Conservation (phyloP, 1,140 invertebrate genomes). For the Diachasmimorpha longicaudata region DNA sequence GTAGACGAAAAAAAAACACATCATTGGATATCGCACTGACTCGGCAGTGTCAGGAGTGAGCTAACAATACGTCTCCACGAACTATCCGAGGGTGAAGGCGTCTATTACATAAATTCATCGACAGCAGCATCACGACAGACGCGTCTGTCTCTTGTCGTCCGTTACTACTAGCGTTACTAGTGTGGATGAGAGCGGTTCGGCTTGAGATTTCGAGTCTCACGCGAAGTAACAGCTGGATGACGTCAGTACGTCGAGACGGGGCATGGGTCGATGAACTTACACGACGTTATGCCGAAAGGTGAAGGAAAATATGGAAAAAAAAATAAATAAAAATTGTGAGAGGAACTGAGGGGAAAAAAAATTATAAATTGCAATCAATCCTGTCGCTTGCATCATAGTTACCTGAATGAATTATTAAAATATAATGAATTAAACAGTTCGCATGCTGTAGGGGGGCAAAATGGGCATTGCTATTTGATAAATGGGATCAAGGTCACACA, state of each 20-base stretch:
- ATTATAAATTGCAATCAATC: too few species aligned
- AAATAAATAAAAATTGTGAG: too few species aligned
- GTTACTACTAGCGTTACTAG: background rate
- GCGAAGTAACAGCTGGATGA: background rate
- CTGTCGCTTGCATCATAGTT: too few species aligned
- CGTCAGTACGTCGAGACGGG: background rate
- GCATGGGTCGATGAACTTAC: background rate
- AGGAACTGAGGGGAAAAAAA: too few species aligned
- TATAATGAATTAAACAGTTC: too few species aligned
- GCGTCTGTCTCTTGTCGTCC: background rate
- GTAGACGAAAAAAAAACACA: background rate
- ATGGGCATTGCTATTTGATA: too few species aligned
- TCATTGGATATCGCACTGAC: background rate
- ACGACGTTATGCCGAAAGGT: background rate
- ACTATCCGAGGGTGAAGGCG: background rate
- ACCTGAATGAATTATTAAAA: too few species aligned
- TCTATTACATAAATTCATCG: conserved; percentile 21
- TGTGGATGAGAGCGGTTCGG: background rate
- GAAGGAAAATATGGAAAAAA: background rate
- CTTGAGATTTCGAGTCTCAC: background rate
- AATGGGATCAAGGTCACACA: background rate
- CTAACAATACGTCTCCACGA: background rate
- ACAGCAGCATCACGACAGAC: background rate
- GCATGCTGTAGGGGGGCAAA: too few species aligned
- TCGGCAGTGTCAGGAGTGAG: background rate